Evolutionary conservation across 2,888 invertebrate species (phyloP), one percentile per base, ranked within the genome.

Genomic region (Polydesmus complanatus): DNA sequence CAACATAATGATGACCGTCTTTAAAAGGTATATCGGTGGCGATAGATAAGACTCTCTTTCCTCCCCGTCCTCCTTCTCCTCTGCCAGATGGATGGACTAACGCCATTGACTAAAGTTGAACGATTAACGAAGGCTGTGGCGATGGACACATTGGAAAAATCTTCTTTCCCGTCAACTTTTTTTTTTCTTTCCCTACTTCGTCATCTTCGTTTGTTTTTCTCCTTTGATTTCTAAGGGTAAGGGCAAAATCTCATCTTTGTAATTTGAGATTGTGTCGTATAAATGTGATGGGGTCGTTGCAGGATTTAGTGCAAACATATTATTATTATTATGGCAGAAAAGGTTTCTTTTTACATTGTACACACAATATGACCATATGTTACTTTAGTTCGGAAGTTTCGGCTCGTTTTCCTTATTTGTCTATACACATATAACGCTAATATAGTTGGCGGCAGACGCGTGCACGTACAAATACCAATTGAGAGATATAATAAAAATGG

Each of bases 1-100:
- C 48, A 48, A n/a, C 48, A 49, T 57, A 57, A 57, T 57, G 57
- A 57, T 57, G 57, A 48, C 57, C 49, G 48, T 57, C 57, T 57
- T 57, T 22, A 57, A 57, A 57, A 49, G 49, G 37, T n/a, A 49
- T 57, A 37, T 50, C 21, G 57, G 57, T 57, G 48, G 48, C 23
- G 22, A 18, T 49, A 23, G 57, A 57, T 57, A 57, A 57, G 57
- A 37, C 50, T 37, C 49, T 37, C 8, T 14, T 37, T 8, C 37
- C 37, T 14, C 37, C 8, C 14, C 5, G 37, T 37, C 37, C 8
- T 37, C 5, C 37, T 37, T 5, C 14, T 8, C 37, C 5, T 37
- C 5, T 37, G 37, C n/a, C n/a, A n/a, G n/a, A n/a, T n/a, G n/a
- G n/a, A n/a, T n/a, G n/a, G n/a, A n/a, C n/a, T n/a, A n/a, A n/a